Base-by-base conservation (phyloP, 2,113 vertebrate species). In the Hemichromis elongatus region DNA sequence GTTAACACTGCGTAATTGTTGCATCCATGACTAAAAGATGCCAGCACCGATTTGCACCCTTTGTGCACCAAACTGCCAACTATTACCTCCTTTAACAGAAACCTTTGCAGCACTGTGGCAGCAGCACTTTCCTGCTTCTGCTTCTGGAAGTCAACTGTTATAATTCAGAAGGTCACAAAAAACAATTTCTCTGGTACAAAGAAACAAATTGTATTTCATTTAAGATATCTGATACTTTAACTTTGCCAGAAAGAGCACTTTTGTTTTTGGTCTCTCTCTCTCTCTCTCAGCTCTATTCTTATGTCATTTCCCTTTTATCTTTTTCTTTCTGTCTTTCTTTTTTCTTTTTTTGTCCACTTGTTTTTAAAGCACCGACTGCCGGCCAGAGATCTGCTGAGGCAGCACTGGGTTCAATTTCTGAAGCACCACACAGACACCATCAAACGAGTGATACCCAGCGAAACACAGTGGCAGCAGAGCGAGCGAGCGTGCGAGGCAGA, bases 341-440 rank as follows among this genome's bases (percentile, higher is more conserved):
- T 77, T 24, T 56, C 28, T 66, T 5, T 47, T 70, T 47, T 45
- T 68, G 16, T 30, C 68, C 8, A 13, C 16, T 47, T 75, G 42
- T 75, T 75, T 50, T 75, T 9, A 21, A 81, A 86, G 81, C 14
- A 80, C 81, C 18, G 73, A 45, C 45, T 56, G 50, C 70, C 86
- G 86, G 90, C 84, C 28, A 24, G 24, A 89, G 42, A 90, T 90
- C 21, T 91, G 91, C 91, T 92, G 92, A 91, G 85, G 73, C 54
- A 84, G 90, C 92, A 85, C 83, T 9, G 28, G 83, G 68, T 84
- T 80, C 53, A 83, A 90, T 88, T 92, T 90, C 86, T 56, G 68
- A 85, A 85, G 63, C 80, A 50, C 75, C 70, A 68, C 82, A 30
- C 82, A 82, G 55, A 82, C 52, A 50, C 78, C 82, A 84, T 90